phyloP scores from a whole-genome alignment of 1,140 invertebrate species.

The Plectrocnemia conspersa region DNA sequence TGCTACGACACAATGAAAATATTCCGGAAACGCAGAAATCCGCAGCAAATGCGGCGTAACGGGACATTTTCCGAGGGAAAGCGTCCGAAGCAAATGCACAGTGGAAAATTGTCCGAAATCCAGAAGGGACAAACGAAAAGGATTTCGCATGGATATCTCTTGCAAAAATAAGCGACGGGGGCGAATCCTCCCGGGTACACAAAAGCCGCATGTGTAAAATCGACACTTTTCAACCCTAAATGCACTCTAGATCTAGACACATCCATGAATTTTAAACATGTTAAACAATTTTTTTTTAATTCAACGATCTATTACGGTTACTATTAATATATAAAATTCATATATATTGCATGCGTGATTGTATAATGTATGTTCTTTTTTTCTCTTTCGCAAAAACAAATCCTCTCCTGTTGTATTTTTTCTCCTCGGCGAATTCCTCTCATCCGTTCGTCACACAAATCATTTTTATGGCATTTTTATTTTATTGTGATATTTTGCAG shows the following conservation, averaged over 20 bases:
- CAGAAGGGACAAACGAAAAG: background rate
- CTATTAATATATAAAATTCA: no score
- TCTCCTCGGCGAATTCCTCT: constrained; percentile 22
- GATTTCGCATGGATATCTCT: background rate
- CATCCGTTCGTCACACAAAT: constrained; percentile 36
- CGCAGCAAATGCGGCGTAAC: constrained; percentile 33
- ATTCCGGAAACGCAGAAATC: constrained; percentile 29
- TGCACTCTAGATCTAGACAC: no score
- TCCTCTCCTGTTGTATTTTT: constrained; percentile 17
- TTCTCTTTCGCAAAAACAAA: no score
- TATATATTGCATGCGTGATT: no score
- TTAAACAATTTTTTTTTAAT: no score
- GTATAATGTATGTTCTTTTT: no score
- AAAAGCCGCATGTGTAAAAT: no score
- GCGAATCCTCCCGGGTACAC: no score
- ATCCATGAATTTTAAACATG: no score
- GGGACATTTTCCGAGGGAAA: constrained; percentile 24
- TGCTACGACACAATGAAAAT: constrained; percentile 7
- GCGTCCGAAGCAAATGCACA: constrained; percentile 13
- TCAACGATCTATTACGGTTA: no score
- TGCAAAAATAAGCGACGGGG: background rate
- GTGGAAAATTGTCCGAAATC: constrained; percentile 20
- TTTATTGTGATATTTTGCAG: constrained; percentile 34
- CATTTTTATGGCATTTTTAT: constrained; percentile 37
- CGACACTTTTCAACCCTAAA: no score